Evolutionary conservation across 2,888 invertebrate species (phyloP).

Genomic region (Lochmaea crataegi): DNA sequence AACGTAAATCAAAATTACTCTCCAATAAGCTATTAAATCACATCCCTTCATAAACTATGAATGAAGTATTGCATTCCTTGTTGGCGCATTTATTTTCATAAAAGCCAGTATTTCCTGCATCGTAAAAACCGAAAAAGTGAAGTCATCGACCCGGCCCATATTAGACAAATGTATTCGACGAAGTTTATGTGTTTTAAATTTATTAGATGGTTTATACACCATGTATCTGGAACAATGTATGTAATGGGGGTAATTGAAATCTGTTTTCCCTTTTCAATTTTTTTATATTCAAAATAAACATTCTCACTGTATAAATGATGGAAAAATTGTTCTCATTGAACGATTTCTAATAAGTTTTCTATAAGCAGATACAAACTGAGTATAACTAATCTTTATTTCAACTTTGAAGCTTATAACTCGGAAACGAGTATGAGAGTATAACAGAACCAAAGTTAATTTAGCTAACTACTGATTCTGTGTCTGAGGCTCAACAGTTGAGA

Average conservation of each 20-base stretch:
- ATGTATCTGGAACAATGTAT: not conserved
- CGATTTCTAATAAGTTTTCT: too few relatives aligned
- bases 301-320: too few relatives aligned
- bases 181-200: slow-evolving; percentile 11
- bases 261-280: not conserved
- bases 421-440: too few relatives aligned
- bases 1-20: slow-evolving; percentile 4
- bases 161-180: not conserved
- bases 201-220: not conserved
- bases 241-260: not conserved
- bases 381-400: too few relatives aligned
- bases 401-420: too few relatives aligned
- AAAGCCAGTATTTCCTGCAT: slow-evolving; percentile 21
- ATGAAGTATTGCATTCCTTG: slow-evolving; percentile 2
- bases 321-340: too few relatives aligned
- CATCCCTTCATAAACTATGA: slow-evolving; percentile 9
- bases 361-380: too few relatives aligned
- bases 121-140: slow-evolving; percentile 19
- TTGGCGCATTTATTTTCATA: slow-evolving; percentile 5
- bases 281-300: too few relatives aligned
- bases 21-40: not conserved
- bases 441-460: too few relatives aligned
- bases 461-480: too few relatives aligned
- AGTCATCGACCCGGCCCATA: slow-evolving; percentile 26
- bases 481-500: too few relatives aligned